These are phyloP conservation scores for Darevskia nairensis DNA, from an alignment of 2,797 vertebrate genomes.

Conservation along the genomic window DNA sequence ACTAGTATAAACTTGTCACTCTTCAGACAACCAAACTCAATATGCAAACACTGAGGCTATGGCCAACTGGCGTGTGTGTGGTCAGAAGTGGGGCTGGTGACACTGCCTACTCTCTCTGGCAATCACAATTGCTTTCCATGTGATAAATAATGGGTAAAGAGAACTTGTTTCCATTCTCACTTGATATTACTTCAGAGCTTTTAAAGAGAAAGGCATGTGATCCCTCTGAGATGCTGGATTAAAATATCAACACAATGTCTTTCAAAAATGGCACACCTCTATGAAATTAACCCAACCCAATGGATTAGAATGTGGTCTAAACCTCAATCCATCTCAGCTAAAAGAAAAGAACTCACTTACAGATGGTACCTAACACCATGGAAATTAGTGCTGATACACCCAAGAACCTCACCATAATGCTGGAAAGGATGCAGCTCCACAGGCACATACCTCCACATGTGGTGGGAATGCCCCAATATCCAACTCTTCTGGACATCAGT, in stretches of 20 bases:
- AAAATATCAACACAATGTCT: not conserved
- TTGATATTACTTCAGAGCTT: not conserved
- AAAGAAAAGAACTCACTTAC: too few species aligned
- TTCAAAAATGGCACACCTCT: not conserved
- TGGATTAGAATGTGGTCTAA: too few species aligned
- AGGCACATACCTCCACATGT: too few species aligned
- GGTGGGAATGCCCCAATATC: too few species aligned
- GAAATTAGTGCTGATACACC: too few species aligned
- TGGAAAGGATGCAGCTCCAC: too few species aligned
- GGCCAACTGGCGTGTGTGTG: not conserved
- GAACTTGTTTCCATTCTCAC: not conserved
- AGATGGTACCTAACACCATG: too few species aligned
- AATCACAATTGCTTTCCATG: not conserved
- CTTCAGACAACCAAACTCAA: not conserved
- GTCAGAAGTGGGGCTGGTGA: not conserved
- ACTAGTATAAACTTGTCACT: not conserved
- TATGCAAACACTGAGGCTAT: not conserved
- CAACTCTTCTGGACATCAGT: too few species aligned
- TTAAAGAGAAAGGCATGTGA: not conserved
- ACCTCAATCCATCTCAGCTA: too few species aligned
- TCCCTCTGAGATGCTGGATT: not conserved
- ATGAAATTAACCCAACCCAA: too few species aligned
- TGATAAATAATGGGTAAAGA: not conserved
- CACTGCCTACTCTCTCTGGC: not conserved
- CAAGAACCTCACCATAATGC: too few species aligned